These are phyloP conservation scores for Megalurothrips usitatus DNA, from an alignment of 2,888 invertebrate species.

Conservation along the genomic window DNA sequence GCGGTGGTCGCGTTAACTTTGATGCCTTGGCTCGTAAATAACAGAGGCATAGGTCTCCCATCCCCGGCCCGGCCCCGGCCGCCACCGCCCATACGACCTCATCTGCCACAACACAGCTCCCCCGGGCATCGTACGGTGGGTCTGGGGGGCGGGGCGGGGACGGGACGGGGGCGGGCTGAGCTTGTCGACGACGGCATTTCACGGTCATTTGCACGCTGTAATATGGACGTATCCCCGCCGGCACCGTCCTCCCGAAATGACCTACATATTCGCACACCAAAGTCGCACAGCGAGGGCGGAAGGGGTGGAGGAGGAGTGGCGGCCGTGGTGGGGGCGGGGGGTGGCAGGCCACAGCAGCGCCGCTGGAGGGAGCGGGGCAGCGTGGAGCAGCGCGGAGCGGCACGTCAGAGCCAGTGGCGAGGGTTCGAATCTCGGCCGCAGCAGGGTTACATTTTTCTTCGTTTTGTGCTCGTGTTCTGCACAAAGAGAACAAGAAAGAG, in stretches of 20 bases:
- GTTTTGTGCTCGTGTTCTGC: too few relatives aligned
- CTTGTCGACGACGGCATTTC: conserved; percentile 5
- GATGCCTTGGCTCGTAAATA: neutral
- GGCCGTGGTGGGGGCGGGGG: neutral
- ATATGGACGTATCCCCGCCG: conserved; percentile 6
- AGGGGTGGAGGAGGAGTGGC: neutral
- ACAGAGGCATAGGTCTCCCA: neutral
- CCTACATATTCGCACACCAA: neutral
- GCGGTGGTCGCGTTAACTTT: neutral
- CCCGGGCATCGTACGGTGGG: neutral
- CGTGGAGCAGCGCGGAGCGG: too few relatives aligned
- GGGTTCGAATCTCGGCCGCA: too few relatives aligned
- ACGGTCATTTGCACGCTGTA: conserved; percentile 5
- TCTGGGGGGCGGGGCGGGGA: neutral
- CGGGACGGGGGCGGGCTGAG: neutral
- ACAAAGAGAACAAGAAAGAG: too few relatives aligned
- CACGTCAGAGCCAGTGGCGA: too few relatives aligned
- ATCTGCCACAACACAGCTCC: conserved; percentile 8
- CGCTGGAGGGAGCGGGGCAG: neutral
- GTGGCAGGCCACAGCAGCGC: neutral
- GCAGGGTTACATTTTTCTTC: too few relatives aligned
- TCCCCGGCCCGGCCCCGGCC: neutral
- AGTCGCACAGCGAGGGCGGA: neutral
- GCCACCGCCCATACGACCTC: neutral
- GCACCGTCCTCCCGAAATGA: neutral